Conservation (phyloP, 2,113 vertebrate species). For the Platycercus adscitus region DNA sequence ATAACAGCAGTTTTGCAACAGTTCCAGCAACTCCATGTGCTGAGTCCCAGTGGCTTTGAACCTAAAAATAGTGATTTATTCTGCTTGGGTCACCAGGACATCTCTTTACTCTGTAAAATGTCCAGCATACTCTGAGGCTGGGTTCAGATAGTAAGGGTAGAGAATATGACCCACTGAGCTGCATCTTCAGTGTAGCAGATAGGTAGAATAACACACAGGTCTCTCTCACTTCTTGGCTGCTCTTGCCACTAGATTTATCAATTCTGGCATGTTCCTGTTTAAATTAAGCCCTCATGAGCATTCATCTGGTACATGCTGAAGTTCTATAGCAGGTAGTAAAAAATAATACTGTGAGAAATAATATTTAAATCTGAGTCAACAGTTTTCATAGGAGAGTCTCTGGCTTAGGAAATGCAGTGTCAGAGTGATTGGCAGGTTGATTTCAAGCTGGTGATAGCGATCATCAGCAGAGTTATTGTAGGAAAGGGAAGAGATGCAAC, state of each 20-base stretch:
- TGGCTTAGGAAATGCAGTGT: neutral
- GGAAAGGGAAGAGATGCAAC: neutral
- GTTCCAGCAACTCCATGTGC: neutral
- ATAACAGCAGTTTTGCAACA: neutral
- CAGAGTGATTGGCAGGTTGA: neutral
- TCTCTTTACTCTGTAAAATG: neutral
- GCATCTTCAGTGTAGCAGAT: rapidly evolving
- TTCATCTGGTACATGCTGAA: neutral
- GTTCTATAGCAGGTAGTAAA: neutral
- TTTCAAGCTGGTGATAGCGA: neutral
- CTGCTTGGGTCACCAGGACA: neutral
- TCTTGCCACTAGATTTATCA: neutral
- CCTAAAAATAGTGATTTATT: neutral
- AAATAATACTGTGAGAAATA: neutral
- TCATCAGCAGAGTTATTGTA: neutral
- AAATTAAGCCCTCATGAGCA: neutral
- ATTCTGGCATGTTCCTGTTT: neutral
- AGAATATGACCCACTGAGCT: neutral
- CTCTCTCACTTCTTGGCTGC: neutral
- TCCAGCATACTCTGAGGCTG: neutral
- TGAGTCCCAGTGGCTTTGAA: neutral
- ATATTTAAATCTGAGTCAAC: neutral
- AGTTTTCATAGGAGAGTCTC: neutral
- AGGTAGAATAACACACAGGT: neutral
- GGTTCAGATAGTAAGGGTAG: neutral